Evolutionary conservation across 2,797 vertebrate genomes (phyloP), one percentile per base, ranked within the genome.

Genomic region (Agapornis canus): DNA sequence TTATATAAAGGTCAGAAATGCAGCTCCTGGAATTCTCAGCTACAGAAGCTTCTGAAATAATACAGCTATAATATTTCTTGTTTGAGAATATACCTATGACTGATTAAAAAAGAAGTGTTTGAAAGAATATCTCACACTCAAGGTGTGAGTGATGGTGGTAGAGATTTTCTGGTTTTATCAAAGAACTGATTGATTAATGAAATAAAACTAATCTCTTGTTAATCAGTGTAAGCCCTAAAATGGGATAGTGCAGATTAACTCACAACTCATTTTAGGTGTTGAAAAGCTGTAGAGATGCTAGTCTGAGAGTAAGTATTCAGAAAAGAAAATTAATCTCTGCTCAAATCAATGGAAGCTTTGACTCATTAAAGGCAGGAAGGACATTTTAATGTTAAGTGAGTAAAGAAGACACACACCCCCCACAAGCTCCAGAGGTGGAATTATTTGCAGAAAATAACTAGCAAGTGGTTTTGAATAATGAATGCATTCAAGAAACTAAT

Each of bases 381-480:
- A 76, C 54, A 1, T 79, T 90, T 78, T 82, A 83, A 88, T 66
- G 43, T 88, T 88, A 85, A 73, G 23, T 75, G 42, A 87, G 65
- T 86, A 82, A 93, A 85, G 75, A 92, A 52, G 68, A 90, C 21
- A 31, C 21, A 4, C 6, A 1, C 4, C 5, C 23, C 29, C 27
- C 26, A 69, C 26, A 69, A 76, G 8, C 14, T 94, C 47, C 65
- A 86, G 70, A 80, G 43, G 7, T 45, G 64, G 70, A 92, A 86
- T 81, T 86, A 79, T 63, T 79, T 88, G 45, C 61, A 90, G 61
- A 94, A 92, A 92, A 66, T 79, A 76, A 70, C 45, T 59, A 57
- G n/a, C n/a, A 83, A 81, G 59, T 35, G 32, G 31, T 69, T 94
- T 92, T 81, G 72, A 94, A 86, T 94, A 88, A 96, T 86, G 76